Evolutionary conservation across 2,113 vertebrate species (phyloP).

Genomic region (Nibea albiflora): DNA sequence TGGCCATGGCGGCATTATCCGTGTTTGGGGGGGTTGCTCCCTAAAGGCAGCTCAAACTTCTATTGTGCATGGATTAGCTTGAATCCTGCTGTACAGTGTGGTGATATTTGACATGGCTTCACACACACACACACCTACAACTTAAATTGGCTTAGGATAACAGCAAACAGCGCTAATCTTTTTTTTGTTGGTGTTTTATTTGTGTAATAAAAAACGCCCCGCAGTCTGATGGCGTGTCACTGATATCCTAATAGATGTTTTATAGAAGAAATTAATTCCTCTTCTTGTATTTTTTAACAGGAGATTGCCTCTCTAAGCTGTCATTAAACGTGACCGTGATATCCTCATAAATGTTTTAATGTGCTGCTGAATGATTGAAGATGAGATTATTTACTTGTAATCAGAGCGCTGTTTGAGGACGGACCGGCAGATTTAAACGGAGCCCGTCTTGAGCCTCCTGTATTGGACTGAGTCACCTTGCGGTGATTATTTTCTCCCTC

Average conservation of each 20-base stretch:
- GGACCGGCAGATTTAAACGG: constrained; percentile 10
- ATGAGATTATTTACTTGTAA: constrained; percentile 50
- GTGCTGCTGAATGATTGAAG: constrained; percentile 31
- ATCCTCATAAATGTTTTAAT: constrained; percentile 56
- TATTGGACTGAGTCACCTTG: background rate
- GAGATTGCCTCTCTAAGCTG: constrained; percentile 41
- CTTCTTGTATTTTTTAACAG: constrained; percentile 45
- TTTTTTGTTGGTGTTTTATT: background rate
- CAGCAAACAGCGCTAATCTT: background rate
- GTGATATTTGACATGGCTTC: constrained; percentile 42
- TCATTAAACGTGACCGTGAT: constrained; percentile 45
- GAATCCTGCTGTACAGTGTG: constrained; percentile 17
- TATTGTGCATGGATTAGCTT: constrained; percentile 63
- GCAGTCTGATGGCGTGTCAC: constrained; percentile 5
- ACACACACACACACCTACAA: constrained; percentile 27
- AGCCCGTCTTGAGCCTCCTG: constrained; percentile 3
- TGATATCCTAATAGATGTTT: constrained; percentile 40
- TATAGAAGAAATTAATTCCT: constrained; percentile 41
- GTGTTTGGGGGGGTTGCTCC: constrained; percentile 52
- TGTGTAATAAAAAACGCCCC: constrained; percentile 24
- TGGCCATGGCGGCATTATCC: constrained; percentile 33
- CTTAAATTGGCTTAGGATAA: constrained; percentile 16
- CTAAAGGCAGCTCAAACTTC: constrained; percentile 55
- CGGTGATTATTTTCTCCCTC: background rate
- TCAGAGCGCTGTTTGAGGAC: constrained; percentile 34